Base-by-base conservation (phyloP, 1,140 invertebrate genomes). In the Procambarus clarkii region DNA sequence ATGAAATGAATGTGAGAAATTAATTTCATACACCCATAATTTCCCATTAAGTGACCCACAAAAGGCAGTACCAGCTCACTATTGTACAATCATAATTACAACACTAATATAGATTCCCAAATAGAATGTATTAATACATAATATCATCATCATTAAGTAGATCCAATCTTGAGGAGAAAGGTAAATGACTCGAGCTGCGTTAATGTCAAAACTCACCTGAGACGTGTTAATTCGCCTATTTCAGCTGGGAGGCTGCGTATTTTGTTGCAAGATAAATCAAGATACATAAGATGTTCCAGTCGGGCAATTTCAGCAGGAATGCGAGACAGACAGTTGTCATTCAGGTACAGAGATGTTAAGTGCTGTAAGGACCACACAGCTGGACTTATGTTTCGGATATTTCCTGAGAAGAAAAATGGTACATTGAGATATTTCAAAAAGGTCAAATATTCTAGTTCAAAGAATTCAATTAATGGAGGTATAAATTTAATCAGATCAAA, bases 251-350 rank as follows among this genome's bases (percentile, higher is more conserved):
- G 95, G 94, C 97, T 97, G 92, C 98, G 96, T 90, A 99, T 95
- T 95, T 99, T 99, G 95, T 99, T 99, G 94, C 96, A 97, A 93
- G 98, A 99, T 91, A 99, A 95, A 95, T 99, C 99, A 86, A 99
- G 95, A 87, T 97, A 96, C 93, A 97, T 96, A 91, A 99, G 95
- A 95, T 98, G 97, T 92, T 95, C 95, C 86, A 99, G 95, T 93
- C 96, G 96, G 93, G 96, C 96, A 93, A 99, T 98, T 94, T 99
- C 98, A 58, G 97, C 94, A 78, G 98, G 98, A 94, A 99, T 95
- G 93, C 97, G 96, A 93, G 97, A 96, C 93, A 99, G 95, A 94
- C 96, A 96, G 95, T 99, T 99, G 95, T 99, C 98, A 95, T 99
- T 99, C 93, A 99, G 95, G 96, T 98, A 99, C 93, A 99, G 95